Conservation (phyloP, 2,113 vertebrate genomes). For the Protobothrops mucrosquamatus region DNA sequence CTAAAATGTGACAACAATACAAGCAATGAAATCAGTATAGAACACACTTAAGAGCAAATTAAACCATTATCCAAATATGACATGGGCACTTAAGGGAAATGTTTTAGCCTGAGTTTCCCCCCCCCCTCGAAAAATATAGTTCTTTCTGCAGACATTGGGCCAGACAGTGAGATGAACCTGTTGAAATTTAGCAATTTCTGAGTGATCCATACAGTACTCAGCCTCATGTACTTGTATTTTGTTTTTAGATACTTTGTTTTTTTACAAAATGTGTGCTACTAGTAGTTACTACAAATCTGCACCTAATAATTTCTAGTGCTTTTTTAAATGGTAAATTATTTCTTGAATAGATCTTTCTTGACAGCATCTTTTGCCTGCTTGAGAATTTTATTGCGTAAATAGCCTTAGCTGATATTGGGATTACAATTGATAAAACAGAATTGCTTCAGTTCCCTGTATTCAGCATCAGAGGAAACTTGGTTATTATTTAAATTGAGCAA, state of each 20-base stretch:
- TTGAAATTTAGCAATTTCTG: not conserved
- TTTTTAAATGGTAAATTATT: not conserved
- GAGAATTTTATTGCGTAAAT: not conserved
- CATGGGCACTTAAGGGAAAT: not conserved
- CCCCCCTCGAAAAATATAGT: not conserved
- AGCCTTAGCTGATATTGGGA: not conserved
- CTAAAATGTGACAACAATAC: not conserved
- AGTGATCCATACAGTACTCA: not conserved
- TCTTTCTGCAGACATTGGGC: not conserved
- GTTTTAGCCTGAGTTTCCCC: not conserved
- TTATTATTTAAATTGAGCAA: constrained; percentile 42
- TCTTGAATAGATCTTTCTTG: not conserved
- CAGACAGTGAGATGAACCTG: not conserved
- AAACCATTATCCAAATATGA: not conserved
- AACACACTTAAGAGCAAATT: not conserved
- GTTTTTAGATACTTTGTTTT: not conserved
- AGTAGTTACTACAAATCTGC: not conserved
- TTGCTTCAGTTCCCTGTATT: constrained; percentile 54
- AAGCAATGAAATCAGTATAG: not conserved
- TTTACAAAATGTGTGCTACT: not conserved
- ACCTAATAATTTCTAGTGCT: not conserved
- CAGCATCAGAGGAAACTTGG: constrained; percentile 36
- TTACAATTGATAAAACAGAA: not conserved
- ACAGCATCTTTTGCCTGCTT: not conserved
- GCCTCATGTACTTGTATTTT: not conserved